Evolutionary conservation across 2,113 vertebrate species (phyloP).

Genomic region (Columba janthina): DNA sequence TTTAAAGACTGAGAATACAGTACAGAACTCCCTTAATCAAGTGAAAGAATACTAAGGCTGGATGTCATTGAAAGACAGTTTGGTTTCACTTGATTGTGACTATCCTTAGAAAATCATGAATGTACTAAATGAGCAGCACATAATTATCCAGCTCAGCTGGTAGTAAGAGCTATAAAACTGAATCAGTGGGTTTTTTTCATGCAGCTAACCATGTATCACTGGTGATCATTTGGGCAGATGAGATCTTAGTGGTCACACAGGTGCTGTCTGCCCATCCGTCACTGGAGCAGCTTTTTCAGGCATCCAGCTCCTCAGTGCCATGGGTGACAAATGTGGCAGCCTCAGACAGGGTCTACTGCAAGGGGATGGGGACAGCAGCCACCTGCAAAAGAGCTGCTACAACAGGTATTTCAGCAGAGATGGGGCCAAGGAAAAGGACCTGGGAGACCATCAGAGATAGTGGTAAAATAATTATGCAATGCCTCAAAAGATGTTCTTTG

Average conservation of each 20-base stretch:
- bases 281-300: background rate
- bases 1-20: slow-evolving; percentile 27
- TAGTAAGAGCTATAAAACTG: background rate
- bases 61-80: background rate
- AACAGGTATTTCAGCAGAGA: background rate
- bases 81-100: background rate
- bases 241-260: background rate
- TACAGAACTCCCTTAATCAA: background rate
- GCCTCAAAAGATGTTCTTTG: background rate
- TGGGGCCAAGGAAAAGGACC: background rate
- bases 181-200: background rate
- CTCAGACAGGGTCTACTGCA: background rate
- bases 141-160: slow-evolving; percentile 14
- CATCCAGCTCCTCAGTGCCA: background rate
- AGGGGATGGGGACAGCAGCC: background rate
- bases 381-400: background rate
- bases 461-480: background rate
- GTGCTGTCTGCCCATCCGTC: background rate
- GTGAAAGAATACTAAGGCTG: background rate
- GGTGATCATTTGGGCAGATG: background rate
- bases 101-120: background rate
- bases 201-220: background rate
- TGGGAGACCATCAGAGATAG: background rate
- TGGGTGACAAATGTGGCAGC: background rate
- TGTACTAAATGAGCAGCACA: background rate